Evolutionary conservation across 2,888 invertebrate species (phyloP).

Genomic region (Chalcis sispes): DNA sequence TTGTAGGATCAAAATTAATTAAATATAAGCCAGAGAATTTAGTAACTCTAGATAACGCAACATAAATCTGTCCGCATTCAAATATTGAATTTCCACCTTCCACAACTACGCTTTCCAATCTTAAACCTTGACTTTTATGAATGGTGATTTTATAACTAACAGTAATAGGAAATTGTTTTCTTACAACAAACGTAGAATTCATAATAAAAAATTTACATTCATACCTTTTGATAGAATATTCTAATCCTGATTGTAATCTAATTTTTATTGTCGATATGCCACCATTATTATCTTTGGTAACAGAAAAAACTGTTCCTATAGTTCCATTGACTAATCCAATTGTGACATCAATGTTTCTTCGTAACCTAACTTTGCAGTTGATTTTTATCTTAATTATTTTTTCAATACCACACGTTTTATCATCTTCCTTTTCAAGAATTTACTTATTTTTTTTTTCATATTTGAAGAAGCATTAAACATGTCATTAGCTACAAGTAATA

Average conservation of each 20-base stretch:
- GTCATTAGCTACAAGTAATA: constrained; percentile 32
- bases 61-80: too few species aligned
- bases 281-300: not conserved
- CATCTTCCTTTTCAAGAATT: not conserved
- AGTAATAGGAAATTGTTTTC: not conserved
- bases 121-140: too few species aligned
- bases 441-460: not conserved
- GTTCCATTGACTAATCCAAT: not conserved
- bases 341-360: not conserved
- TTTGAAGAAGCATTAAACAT: constrained; percentile 2
- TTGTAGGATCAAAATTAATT: not conserved
- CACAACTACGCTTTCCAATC: not conserved
- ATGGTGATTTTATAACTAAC: not conserved
- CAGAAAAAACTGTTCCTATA: not conserved
- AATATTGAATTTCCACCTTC: not conserved
- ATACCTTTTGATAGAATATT: not conserved
- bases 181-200: not conserved
- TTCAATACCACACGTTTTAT: not conserved
- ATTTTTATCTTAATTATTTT: constrained; percentile 5
- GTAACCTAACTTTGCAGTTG: too few species aligned
- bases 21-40: not conserved
- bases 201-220: constrained; percentile 1
- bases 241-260: not conserved
- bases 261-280: not conserved
- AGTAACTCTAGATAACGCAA: not conserved